Evolutionary conservation across 2,113 vertebrate species (phyloP), one percentile per base, ranked within the genome.

Genomic region (Sakesphorus luctuosus): DNA sequence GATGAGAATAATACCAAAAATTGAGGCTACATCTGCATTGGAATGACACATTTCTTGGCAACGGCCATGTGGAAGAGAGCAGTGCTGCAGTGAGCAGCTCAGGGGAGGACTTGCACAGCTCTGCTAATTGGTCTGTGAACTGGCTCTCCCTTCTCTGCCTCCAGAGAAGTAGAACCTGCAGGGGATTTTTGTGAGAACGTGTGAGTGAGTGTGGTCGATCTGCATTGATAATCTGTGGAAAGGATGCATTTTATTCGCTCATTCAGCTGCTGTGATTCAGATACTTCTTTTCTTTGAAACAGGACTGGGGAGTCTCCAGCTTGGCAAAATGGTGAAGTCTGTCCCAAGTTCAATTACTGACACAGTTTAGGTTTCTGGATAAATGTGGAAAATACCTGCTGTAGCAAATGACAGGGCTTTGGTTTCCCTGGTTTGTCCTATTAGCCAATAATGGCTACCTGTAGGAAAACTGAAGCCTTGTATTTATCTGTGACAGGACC

Each of bases 361-460:
- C 6, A 11, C 67, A 83, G 26, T 63, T 66, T 63, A 87, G 53
- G 63, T 47, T 86, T n/a, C 31, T 69, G 55, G 55, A 6, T 84
- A 43, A 96, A 81, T n/a, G 61, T 63, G 49, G 67, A 84, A 91
- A 96, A 84, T 50, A 69, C 20, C 71, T 90, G 59, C 59, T 71
- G 44, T 18, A 92, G 75, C 50, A 85, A 85, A 85, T 21, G 7
- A 46, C 36, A 44, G 29, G 52, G 24, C 55, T 93, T 84, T 77
- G 35, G 47, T 84, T 85, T 90, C 63, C 62, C 25, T 93, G 12
- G 74, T 63, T 78, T 16, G 63, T 56, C 46, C 53, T 58, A 50
- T 84, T 80, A 69, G 43, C 63, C 47, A 71, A 38, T 73, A 76
- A 86, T 33, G 28, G 50, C 49, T 56, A 66, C 29, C 46, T 80